A percentile compares a stretch with the other conserved stretches of the same genome.
These are phyloP conservation scores for Argya squamiceps DNA, from an alignment of 2,797 vertebrate genomes.

Conservation along the genomic window DNA sequence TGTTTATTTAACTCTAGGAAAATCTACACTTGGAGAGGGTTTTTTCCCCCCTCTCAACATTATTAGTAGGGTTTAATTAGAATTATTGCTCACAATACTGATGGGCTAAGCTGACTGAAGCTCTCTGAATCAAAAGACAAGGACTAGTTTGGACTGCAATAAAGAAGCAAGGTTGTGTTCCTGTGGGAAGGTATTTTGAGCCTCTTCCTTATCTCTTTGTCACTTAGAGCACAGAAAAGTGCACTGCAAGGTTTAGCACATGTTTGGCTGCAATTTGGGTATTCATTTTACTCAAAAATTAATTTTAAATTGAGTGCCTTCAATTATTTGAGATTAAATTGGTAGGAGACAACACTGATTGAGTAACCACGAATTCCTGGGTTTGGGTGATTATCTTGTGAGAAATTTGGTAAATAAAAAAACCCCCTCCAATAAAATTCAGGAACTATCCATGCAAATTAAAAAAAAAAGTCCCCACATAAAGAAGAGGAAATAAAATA, in stretches of 20 bases:
- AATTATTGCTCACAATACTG: background rate
- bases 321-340: background rate
- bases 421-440: background rate
- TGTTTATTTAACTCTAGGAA: background rate
- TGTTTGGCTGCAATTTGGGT: background rate
- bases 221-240: background rate
- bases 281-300: background rate
- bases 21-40: background rate
- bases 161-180: background rate
- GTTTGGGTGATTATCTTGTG: background rate
- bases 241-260: background rate
- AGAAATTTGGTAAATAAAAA: background rate
- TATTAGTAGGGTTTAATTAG: background rate
- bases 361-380: background rate
- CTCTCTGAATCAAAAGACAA: background rate
- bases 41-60: background rate
- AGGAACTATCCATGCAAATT: background rate
- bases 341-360: background rate
- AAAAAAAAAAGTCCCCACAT: background rate
- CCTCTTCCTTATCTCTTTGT: background rate
- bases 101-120: background rate
- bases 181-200: background rate
- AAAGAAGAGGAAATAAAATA: slow-evolving; percentile 6
- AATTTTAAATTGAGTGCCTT: background rate
- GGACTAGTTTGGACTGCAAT: background rate